Conservation (phyloP, 1,140 invertebrate species). For the Nylanderia fulva region DNA sequence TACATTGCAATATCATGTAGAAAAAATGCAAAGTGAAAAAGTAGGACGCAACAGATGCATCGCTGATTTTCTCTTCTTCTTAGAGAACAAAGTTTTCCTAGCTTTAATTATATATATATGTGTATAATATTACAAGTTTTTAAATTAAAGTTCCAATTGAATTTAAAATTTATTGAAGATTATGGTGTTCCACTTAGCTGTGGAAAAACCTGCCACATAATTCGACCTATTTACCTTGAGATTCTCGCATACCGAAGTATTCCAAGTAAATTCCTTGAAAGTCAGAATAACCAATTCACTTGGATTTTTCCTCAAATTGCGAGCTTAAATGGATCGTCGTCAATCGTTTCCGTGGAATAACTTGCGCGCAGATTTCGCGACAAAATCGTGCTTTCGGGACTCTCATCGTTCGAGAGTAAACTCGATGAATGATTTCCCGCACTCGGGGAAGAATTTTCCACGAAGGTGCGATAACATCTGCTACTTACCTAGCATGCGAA, state of each 20-base stretch:
- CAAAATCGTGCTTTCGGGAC: neutral
- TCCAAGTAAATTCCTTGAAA: conserved; percentile 1
- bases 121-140: neutral
- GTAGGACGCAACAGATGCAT: neutral
- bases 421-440: too few relatives aligned
- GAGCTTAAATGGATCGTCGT: neutral
- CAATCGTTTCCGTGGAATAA: neutral
- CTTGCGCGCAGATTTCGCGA: neutral
- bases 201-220: neutral
- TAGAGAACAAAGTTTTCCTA: neutral
- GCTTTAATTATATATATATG: neutral
- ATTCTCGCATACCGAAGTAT: neutral
- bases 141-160: neutral
- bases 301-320: neutral
- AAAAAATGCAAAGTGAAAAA: conserved; percentile 3
- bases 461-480: too few relatives aligned
- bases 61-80: neutral
- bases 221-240: neutral
- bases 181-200: neutral
- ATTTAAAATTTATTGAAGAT: neutral
- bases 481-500: conserved; percentile 89
- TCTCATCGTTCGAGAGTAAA: neutral
- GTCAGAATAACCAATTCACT: neutral
- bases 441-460: too few relatives aligned
- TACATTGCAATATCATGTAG: neutral